Evolutionary conservation across 2,113 vertebrate genomes (phyloP).

Genomic region (Microtus pennsylvanicus): DNA sequence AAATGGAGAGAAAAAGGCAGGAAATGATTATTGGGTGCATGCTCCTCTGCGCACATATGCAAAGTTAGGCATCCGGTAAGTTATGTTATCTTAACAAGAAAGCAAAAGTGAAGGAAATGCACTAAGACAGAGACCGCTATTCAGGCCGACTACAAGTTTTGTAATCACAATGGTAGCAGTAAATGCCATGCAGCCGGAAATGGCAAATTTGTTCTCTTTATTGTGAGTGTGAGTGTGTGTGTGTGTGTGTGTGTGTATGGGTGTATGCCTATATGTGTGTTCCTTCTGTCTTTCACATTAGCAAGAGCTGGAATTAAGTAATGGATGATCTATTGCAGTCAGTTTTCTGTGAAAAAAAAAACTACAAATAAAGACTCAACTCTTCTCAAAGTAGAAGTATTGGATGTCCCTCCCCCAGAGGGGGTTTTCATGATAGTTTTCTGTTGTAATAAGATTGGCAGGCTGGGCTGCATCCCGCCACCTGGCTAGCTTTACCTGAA

Average conservation of each 20-base stretch:
- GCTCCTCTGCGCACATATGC: fast-evolving
- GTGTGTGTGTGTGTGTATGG: too few species aligned
- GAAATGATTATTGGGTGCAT: not conserved
- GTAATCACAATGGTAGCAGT: not conserved
- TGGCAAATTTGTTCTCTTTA: not conserved
- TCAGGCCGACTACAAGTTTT: not conserved
- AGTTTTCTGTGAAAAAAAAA: not conserved
- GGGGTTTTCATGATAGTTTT: not conserved
- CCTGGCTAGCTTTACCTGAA: too few species aligned
- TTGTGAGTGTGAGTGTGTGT: not conserved
- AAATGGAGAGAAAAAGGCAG: not conserved
- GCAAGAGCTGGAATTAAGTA: not conserved
- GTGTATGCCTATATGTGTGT: not conserved
- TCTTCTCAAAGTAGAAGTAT: not conserved
- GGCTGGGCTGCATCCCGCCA: too few species aligned
- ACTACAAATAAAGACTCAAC: not conserved
- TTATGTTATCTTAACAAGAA: not conserved
- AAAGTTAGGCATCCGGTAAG: not conserved
- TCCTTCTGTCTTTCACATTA: not conserved
- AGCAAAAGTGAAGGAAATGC: not conserved
- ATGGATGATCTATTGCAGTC: not conserved
- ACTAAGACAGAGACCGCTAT: not conserved
- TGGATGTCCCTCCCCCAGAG: not conserved
- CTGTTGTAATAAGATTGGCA: not conserved
- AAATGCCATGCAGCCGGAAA: not conserved